phyloP scores from a whole-genome alignment of 1,140 invertebrate species.

The Tetramorium alpestre region DNA sequence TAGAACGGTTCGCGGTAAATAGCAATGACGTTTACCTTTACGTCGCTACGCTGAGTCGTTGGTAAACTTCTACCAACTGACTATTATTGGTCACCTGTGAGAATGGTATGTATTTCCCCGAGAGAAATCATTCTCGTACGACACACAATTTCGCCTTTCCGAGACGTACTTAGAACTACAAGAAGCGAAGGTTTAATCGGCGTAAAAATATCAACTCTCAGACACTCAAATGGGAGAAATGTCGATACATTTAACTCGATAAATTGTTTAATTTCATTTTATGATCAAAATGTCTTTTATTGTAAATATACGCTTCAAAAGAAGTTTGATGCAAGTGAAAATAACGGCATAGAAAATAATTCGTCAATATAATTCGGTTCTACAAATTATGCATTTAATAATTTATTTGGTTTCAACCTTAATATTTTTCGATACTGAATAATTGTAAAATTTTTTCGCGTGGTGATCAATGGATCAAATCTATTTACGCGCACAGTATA shows the following conservation, averaged over 20 bases:
- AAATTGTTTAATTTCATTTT: constrained; percentile 32
- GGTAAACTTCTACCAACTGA: constrained; percentile 68
- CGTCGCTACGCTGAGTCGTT: constrained; percentile 58
- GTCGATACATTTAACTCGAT: background rate
- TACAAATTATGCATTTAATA: constrained; percentile 13
- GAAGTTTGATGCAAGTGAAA: background rate
- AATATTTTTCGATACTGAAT: background rate
- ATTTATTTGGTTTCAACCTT: background rate
- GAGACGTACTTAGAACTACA: background rate
- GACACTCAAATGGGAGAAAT: constrained; percentile 10
- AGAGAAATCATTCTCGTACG: constrained; percentile 71
- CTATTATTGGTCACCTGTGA: constrained; percentile 60
- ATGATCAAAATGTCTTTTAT: background rate
- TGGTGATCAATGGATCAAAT: background rate
- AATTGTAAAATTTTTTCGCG: background rate
- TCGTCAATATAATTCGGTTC: background rate
- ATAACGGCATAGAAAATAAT: background rate
- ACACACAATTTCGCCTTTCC: constrained; percentile 24
- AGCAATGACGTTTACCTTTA: constrained; percentile 73
- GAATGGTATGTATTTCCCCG: constrained; percentile 67
- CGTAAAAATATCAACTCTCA: constrained; percentile 32
- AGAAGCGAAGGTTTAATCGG: constrained; percentile 37
- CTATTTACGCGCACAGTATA: background rate
- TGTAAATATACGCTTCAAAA: background rate
- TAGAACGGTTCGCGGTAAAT: constrained; percentile 66